Evolutionary conservation across 2,113 vertebrate genomes (phyloP), one percentile per base, ranked within the genome.

Genomic region (Elephas maximus): DNA sequence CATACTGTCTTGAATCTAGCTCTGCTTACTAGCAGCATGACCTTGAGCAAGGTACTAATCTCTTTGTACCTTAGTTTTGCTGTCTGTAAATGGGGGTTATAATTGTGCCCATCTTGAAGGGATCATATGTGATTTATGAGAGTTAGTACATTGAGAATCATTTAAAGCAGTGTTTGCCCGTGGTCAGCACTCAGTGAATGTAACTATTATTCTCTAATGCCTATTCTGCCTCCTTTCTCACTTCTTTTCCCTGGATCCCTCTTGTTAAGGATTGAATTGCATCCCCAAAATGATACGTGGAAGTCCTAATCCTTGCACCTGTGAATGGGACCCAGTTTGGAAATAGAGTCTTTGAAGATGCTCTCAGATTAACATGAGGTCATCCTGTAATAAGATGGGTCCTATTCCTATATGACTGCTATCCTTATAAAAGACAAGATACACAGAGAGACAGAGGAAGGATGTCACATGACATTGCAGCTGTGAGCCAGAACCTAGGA

Each of bases 211-310:
- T 86, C 33, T 90, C 23, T 65, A 6, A 69, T 24, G 20, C 30
- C 12, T 77, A 11, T 71, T 74, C 86, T 15, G 0, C 18, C 37
- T 48, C 18, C 23, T 73, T 10, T n/a, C 10, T 80, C 11, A 76
- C 15, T 76, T 45, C 33, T 62, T 67, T 96, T 11, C 1, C 79
- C 90, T 97, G 90, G 76, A n/a, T 91, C 57, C 11, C 91, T 57
- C n/a, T 73, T 73, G 17, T 73, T 73, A 73, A 37, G n/a, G 33
- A 73, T 73, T 73, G 33, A 73, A n/a, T 73, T n/a, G 14, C 33
- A 73, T 73, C 69, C 33, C 17, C 69, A 17, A 73, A n/a, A 37
- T 15, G 53, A 15, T 15, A 57, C 20, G 2, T 37, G n/a, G n/a
- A 73, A 37, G 26, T 20, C 69, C n/a, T 73, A 73, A 37, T 33